These are phyloP conservation scores for Megaceryle alcyon DNA, from an alignment of 2,797 vertebrate genomes.

Conservation along the genomic window DNA sequence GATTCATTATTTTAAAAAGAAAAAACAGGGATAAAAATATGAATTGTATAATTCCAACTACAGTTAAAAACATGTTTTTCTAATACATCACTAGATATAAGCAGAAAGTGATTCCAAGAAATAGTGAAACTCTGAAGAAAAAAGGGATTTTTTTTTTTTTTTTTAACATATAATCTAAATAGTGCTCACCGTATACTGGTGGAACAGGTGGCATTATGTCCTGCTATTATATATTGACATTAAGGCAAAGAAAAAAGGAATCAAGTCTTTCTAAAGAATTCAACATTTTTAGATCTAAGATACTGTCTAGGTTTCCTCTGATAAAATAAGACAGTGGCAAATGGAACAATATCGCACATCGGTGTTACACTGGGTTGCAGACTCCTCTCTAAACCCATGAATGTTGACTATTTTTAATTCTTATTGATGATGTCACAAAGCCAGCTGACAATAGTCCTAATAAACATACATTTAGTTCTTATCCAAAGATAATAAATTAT, in stretches of 20 bases:
- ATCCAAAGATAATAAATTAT: not conserved
- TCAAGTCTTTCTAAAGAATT: not conserved
- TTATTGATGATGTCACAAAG: not conserved
- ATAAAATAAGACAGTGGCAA: not conserved
- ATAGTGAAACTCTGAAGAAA: not conserved
- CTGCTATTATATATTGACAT: not conserved
- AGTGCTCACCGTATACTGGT: not conserved
- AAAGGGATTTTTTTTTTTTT: rapidly evolving
- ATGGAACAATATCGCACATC: not conserved
- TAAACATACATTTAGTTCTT: not conserved
- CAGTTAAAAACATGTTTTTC: not conserved
- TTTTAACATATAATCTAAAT: not conserved
- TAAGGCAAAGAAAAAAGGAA: not conserved
- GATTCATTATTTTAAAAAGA: not conserved
- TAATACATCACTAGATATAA: not conserved
- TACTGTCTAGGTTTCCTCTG: not conserved
- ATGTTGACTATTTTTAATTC: not conserved
- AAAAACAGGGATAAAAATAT: not conserved
- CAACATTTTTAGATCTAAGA: not conserved
- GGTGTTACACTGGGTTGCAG: not conserved
- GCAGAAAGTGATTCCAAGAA: not conserved
- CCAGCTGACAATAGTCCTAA: not conserved
- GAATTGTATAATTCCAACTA: slow-evolving; percentile 6
- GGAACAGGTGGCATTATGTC: not conserved
- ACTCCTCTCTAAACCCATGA: not conserved